Percentiles rank a stretch among this genome's conserved stretches.
These are phyloP conservation scores for Agriopis marginaria DNA, from an alignment of 2,888 invertebrate genomes.

Conservation along the genomic window DNA sequence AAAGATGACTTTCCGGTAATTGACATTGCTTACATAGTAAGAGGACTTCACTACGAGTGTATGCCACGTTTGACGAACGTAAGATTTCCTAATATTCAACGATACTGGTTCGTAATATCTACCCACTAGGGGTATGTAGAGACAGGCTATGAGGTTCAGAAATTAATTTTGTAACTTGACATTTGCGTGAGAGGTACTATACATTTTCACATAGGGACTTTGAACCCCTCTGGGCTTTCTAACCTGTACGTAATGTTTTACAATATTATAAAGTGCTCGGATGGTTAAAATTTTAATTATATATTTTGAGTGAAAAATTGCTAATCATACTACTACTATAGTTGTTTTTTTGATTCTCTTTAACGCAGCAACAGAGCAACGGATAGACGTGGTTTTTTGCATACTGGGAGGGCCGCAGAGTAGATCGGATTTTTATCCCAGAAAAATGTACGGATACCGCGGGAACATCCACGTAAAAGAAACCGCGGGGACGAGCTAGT, in stretches of 20 bases:
- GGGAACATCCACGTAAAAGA: too few relatives aligned
- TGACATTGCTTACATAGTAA: not conserved
- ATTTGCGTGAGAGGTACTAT: constrained; percentile 68
- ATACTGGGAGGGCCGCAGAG: too few relatives aligned
- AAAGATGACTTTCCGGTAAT: not conserved
- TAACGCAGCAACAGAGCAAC: too few relatives aligned
- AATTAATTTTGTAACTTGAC: constrained; percentile 69
- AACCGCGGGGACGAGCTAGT: too few relatives aligned
- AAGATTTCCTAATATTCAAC: not conserved
- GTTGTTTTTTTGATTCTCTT: too few relatives aligned
- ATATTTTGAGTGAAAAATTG: too few relatives aligned
- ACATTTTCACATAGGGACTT: constrained; percentile 54
- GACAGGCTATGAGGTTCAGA: constrained; percentile 35
- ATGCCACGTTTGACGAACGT: not conserved
- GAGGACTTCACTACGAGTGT: not conserved
- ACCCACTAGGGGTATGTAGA: not conserved
- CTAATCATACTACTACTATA: too few relatives aligned
- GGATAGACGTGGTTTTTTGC: too few relatives aligned
- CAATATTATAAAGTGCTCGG: not conserved
- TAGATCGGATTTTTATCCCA: too few relatives aligned
- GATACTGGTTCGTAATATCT: not conserved
- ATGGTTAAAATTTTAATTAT: too few relatives aligned
- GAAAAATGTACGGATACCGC: too few relatives aligned
- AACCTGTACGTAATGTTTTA: constrained; percentile 35
- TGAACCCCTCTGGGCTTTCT: constrained; percentile 61